Evolutionary conservation across 1,140 invertebrate species (phyloP), one percentile per base, ranked within the genome.

Genomic region (Spodoptera frugiperda): DNA sequence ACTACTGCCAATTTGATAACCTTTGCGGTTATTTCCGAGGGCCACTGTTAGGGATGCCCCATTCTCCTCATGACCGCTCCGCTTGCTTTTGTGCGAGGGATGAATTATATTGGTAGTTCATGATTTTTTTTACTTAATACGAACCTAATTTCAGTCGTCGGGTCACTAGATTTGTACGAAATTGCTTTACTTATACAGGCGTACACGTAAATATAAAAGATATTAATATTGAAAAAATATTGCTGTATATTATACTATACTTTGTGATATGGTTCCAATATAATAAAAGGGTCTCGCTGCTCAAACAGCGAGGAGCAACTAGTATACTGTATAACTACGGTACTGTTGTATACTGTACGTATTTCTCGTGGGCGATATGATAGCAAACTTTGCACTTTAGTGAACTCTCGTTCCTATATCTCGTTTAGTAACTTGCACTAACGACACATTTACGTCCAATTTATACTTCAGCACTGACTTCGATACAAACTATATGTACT

Each of bases 1-100:
- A 76, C 57, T 76, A 61, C 76, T 54, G 54, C 76, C 76, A 78
- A 78, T 81, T 78, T 78, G 73, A 81, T 81, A 78, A 78, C 72
- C 79, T 77, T 73, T 72, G 78, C 55, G 75, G 61, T 70, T 77
- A 71, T 71, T 71, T 71, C 68, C 68, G 68, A 71, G 68, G 68
- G 68, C 53, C 53, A 71, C 49, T 55, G 51, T 55, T 54, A 55
- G 68, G 68, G 68, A 39, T 71, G 51, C 49, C 68, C 68, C 68
- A 54, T 71, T 71, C 68, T 71, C n/a, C 51, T 46, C 65, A 39
- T 71, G 51, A 71, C 68, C 68, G 68, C 68, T 44, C 53, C 51
- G 51, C 15, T 71, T 71, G 15, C 15, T 55, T 71, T 71, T 71
- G 25, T 71, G 30, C 44, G 53, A 19, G 46, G 33, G 21, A 55